These are phyloP conservation scores for Teinopalpus imperialis DNA, from an alignment of 2,888 invertebrate genomes.

Conservation along the genomic window DNA sequence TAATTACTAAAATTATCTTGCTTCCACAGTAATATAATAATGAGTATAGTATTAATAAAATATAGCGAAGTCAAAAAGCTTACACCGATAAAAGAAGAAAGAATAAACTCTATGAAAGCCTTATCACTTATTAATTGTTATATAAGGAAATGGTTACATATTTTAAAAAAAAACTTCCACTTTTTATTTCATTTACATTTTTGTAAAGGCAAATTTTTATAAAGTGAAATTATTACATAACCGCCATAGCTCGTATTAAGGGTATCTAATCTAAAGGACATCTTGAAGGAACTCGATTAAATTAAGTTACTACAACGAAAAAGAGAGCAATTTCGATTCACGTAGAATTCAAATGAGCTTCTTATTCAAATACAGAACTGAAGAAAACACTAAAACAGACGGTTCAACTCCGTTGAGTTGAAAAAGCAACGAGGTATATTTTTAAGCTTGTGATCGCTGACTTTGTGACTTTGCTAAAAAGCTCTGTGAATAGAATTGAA, in stretches of 20 bases:
- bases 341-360: conserved; percentile 80
- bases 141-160: no score
- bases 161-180: no score
- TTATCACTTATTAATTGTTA: no score
- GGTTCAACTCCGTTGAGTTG: conserved; percentile 53
- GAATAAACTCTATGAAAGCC: no score
- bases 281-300: conserved; percentile 75
- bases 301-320: conserved; percentile 78
- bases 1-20: no score
- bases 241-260: conserved; percentile 29
- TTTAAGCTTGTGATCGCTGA: conserved; percentile 44
- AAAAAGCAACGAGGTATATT: conserved; percentile 49
- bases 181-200: conserved; percentile 4
- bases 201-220: conserved; percentile 2
- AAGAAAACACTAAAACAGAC: conserved; percentile 68
- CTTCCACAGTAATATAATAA: no score
- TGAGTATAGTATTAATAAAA: no score
- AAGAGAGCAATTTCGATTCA: conserved; percentile 77
- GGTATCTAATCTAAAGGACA: conserved; percentile 63
- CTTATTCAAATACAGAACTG: conserved; percentile 74
- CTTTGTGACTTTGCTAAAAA: conserved; percentile 38
- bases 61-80: no score
- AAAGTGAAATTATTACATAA: conserved; percentile 20
- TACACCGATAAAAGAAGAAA: no score
- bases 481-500: conserved; percentile 32